Conservation (phyloP, 2,888 invertebrate genomes). For the Caenorhabditis panamensis region DNA sequence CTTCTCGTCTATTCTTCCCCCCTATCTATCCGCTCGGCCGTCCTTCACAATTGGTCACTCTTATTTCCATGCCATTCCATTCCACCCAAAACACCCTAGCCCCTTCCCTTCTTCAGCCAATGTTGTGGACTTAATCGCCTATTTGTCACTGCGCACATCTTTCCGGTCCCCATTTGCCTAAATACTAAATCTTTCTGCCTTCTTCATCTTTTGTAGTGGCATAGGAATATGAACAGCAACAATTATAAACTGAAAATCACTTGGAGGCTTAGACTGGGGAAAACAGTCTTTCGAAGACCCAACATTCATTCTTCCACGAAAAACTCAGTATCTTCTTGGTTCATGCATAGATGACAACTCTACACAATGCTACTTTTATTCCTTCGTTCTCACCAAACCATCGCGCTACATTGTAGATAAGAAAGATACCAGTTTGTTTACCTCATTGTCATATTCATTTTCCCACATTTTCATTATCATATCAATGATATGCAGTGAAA, state of each 20-base stretch:
- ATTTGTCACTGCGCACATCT: constrained; percentile 54
- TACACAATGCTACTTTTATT: too few relatives aligned
- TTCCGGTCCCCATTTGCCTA: constrained; percentile 56
- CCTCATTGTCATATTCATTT: constrained; percentile 5
- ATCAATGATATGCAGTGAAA: constrained; percentile 22
- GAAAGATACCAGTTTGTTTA: too few relatives aligned
- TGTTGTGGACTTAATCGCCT: constrained; percentile 59
- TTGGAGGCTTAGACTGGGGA: too few relatives aligned
- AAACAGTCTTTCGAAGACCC: too few relatives aligned
- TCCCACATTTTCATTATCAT: constrained; percentile 43
- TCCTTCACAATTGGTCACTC: constrained; percentile 52
- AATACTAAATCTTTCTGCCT: constrained; percentile 41
- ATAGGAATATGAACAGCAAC: constrained; percentile 36
- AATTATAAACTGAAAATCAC: constrained; percentile 34
- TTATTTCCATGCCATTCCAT: constrained; percentile 54
- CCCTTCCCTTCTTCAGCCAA: constrained; percentile 15
- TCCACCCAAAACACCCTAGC: constrained; percentile 19
- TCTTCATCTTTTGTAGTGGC: not conserved
- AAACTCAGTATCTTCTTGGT: too few relatives aligned
- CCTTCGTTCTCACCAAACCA: too few relatives aligned
- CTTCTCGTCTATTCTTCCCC: constrained; percentile 17
- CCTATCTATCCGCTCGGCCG: constrained; percentile 3
- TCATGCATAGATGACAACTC: too few relatives aligned
- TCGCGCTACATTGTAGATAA: too few relatives aligned
- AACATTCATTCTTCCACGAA: too few relatives aligned